phyloP scores from a whole-genome alignment of 2,113 vertebrate genomes.

The Fregata magnificens region DNA sequence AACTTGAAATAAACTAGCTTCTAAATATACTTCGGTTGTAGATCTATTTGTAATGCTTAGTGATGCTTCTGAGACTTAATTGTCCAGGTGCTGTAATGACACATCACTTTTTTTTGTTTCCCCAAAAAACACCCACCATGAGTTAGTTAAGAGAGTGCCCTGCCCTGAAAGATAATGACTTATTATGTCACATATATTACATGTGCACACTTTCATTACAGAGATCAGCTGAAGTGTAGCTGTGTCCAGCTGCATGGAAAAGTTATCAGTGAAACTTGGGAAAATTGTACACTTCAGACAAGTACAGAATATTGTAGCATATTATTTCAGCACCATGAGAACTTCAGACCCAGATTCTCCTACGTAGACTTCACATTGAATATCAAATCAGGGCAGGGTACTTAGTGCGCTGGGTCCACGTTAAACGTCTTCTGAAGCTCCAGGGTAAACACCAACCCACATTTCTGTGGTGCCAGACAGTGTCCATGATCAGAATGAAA shows the following conservation, averaged over 20 bases:
- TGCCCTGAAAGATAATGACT: background rate
- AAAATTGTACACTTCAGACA: background rate
- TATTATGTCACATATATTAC: no score
- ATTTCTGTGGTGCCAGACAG: background rate
- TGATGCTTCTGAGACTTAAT: background rate
- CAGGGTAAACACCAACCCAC: background rate
- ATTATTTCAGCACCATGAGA: background rate
- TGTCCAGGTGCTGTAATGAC: background rate
- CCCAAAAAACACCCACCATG: background rate
- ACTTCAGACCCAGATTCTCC: background rate
- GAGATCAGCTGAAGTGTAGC: background rate
- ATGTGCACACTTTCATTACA: background rate
- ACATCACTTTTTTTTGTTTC: rapidly evolving
- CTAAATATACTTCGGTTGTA: background rate
- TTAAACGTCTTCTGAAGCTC: background rate
- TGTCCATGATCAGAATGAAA: background rate
- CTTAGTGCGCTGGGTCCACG: rapidly evolving
- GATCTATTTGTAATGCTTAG: background rate
- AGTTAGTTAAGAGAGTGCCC: background rate
- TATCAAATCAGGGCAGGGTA: background rate
- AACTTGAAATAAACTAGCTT: background rate
- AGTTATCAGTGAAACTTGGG: background rate
- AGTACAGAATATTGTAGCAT: background rate
- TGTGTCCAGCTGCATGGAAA: background rate
- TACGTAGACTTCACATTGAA: background rate